Conservation (phyloP, 1,140 invertebrate genomes). For the Drosophila sucinea region DNA sequence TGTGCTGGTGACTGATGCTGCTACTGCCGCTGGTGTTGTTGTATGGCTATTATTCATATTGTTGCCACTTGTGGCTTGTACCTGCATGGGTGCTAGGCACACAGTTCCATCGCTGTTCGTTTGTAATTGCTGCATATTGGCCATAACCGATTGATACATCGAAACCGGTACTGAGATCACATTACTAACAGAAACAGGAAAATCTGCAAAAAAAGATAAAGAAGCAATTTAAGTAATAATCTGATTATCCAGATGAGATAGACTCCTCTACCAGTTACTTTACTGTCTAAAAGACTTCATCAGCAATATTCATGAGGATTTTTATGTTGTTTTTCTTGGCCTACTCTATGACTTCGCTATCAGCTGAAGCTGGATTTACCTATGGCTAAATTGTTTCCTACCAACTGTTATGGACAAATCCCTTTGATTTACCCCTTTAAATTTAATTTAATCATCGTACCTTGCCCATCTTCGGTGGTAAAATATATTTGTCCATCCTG, state of each 20-base stretch:
- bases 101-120: constrained; percentile 89
- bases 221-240: background rate
- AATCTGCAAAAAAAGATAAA: constrained; percentile 84
- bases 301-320: too few relatives aligned
- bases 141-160: constrained; percentile 98
- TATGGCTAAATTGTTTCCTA: too few relatives aligned
- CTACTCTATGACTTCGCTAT: too few relatives aligned
- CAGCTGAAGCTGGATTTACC: too few relatives aligned
- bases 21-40: constrained; percentile 28
- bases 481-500: constrained; percentile 97
- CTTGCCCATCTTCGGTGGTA: constrained; percentile 96
- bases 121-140: constrained; percentile 93
- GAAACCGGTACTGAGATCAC: constrained; percentile 98
- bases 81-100: constrained; percentile 92
- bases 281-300: too few relatives aligned
- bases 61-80: constrained; percentile 83
- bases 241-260: too few relatives aligned
- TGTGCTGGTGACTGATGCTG: constrained; percentile 10
- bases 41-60: constrained; percentile 1
- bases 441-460: constrained; percentile 83
- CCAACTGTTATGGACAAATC: too few relatives aligned
- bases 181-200: constrained; percentile 94
- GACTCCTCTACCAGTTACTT: too few relatives aligned
- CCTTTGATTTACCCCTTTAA: too few relatives aligned
- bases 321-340: too few relatives aligned